Base-by-base conservation (phyloP, 2,113 vertebrate species). In the Elaphurus davidianus region DNA sequence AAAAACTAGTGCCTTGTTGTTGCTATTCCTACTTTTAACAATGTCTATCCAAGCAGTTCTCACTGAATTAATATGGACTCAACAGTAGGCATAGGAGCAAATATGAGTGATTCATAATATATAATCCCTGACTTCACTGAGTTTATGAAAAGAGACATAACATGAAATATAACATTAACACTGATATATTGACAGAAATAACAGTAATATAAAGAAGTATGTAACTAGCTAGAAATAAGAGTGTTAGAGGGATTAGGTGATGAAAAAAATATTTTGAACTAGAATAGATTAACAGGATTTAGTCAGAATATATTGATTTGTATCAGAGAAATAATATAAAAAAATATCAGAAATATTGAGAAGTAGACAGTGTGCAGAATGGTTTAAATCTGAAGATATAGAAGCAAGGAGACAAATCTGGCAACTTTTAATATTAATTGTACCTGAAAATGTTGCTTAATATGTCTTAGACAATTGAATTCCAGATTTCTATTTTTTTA, bases 381-480 rank as follows among this genome's bases (percentile, higher is more conserved):
- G 28, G 27, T 88, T 91, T 93, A 10, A 93, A 84, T 93, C 59
- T 54, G 40, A 96, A 91, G 47, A 96, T 27, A 67, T 21, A 30
- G 50, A 89, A 83, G 25, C n/a, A 84, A 96, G 50, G n/a, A 81
- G 67, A 60, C 1, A 92, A 86, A 67, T 55, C n/a, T 62, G 30
- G 4, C 27, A 74, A 14, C 59, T 92, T 93, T 93, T 62, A 50
- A 88, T 67, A 52, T 13, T 88, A 43, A 27, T 74, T 0, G 0
- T 43, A 47, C 67, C 87, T 93, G 52, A 84, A n/a, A 91, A 43
- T 88, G 43, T 60, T 43, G 78, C 43, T 62, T 89, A 62, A 90
- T 87, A 84, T 88, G 82, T 96, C 74, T 95, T 64, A 95, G 54
- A 88, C 17, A 40, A 60, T 12, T 91, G 30, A 87, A 91, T 90